Conservation (phyloP, 2,797 vertebrate genomes). For the Pseudochirops corinnae region DNA sequence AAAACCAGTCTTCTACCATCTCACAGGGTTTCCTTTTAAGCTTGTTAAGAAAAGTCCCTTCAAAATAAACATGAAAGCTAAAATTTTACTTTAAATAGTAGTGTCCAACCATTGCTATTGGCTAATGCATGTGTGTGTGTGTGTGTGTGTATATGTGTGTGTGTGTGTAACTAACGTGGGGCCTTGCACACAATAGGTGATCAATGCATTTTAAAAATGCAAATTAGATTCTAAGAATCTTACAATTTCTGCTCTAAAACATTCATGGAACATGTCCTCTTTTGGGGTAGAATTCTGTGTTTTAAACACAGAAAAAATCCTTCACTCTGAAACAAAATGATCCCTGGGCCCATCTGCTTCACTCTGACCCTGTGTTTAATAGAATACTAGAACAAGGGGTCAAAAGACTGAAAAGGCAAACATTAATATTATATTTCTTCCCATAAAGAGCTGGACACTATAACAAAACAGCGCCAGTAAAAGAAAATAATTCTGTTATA, state of each 20-base stretch:
- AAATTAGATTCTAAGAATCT: not conserved
- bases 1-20: not conserved
- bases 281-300: not conserved
- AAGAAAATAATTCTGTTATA: not conserved
- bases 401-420: not conserved
- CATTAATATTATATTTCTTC: not conserved
- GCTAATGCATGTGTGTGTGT: not conserved
- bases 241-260: not conserved
- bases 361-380: not conserved
- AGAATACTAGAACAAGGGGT: not conserved
- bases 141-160: no score
- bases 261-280: not conserved
- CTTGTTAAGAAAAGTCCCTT: not conserved
- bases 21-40: not conserved
- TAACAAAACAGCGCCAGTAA: not conserved
- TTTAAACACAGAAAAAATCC: not conserved
- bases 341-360: not conserved
- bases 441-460: not conserved
- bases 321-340: not conserved
- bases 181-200: not conserved
- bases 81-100: not conserved
- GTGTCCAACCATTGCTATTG: not conserved
- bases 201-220: not conserved
- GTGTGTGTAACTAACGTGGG: no score
- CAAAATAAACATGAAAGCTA: not conserved